Evolutionary conservation across 2,888 invertebrate species (phyloP).

Genomic region (Chalcosyrphus nemorum): DNA sequence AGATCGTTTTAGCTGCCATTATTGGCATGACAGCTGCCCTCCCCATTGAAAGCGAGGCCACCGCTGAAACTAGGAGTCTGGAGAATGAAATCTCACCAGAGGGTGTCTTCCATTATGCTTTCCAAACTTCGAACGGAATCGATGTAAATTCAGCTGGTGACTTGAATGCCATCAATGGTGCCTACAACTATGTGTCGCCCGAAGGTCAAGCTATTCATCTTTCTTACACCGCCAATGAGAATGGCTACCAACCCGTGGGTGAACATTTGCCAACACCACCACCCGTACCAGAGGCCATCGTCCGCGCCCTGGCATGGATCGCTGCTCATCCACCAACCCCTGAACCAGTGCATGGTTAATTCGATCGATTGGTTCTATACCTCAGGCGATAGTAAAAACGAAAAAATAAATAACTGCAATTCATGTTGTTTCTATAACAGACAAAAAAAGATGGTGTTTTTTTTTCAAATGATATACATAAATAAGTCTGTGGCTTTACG

Average conservation of each 20-base stretch:
- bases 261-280: slow-evolving; percentile 82
- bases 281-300: slow-evolving; percentile 83
- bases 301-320: slow-evolving; percentile 83
- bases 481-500: not conserved
- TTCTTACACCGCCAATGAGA: slow-evolving; percentile 84
- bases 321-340: slow-evolving; percentile 78
- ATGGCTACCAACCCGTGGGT: slow-evolving; percentile 83
- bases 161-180: slow-evolving; percentile 83
- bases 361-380: not conserved
- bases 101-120: slow-evolving; percentile 81
- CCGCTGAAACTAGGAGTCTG: slow-evolving; percentile 77
- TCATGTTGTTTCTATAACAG: not conserved
- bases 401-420: slow-evolving; percentile 3
- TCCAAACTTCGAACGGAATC: slow-evolving; percentile 85
- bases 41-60: slow-evolving; percentile 78
- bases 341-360: not conserved
- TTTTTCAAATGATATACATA: too few relatives aligned
- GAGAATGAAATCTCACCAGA: slow-evolving; percentile 80
- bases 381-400: not conserved
- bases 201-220: slow-evolving; percentile 82
- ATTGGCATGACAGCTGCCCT: slow-evolving; percentile 77
- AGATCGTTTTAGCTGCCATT: slow-evolving; percentile 76
- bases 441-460: too few relatives aligned
- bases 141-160: slow-evolving; percentile 83
- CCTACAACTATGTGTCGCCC: slow-evolving; percentile 82